A percentile compares a stretch with the other conserved stretches of the same genome.
Conservation (phyloP, 1,140 invertebrate genomes). For the Ladona fulva region DNA sequence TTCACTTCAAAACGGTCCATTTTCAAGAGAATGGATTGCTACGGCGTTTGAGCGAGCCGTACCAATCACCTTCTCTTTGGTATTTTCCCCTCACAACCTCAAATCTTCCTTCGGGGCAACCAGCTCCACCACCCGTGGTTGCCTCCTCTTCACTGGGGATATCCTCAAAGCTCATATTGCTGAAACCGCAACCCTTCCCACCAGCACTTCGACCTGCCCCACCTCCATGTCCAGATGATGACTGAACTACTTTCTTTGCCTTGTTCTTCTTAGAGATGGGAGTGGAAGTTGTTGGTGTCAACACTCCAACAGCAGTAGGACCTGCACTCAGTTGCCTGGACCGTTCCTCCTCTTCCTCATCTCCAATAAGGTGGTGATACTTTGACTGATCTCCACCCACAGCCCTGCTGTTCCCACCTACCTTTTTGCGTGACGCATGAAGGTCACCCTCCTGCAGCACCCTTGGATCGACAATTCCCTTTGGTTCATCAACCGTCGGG, state of each 20-base stretch:
- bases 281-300: slow-evolving; percentile 24
- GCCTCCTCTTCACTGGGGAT: slow-evolving; percentile 55
- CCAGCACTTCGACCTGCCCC: neutral
- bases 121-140: slow-evolving; percentile 31
- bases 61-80: slow-evolving; percentile 45
- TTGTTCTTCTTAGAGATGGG: slow-evolving; percentile 25
- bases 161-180: slow-evolving; percentile 72
- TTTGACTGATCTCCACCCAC: slow-evolving; percentile 38
- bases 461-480: neutral
- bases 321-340: slow-evolving; percentile 5
- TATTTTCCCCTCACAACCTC: slow-evolving; percentile 48
- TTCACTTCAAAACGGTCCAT: slow-evolving; percentile 16
- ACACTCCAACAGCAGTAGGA: neutral
- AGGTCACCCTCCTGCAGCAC: neutral
- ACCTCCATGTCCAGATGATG: slow-evolving; percentile 21
- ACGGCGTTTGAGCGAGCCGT: slow-evolving; percentile 51
- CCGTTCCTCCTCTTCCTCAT: neutral
- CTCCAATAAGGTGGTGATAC: slow-evolving; percentile 43
- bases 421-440: neutral
- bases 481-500: neutral
- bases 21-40: slow-evolving; percentile 57
- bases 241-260: slow-evolving; percentile 24
- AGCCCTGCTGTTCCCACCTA: slow-evolving; percentile 24
- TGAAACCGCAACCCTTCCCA: slow-evolving; percentile 43
- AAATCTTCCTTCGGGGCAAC: slow-evolving; percentile 39